phyloP scores from a whole-genome alignment of 1,140 invertebrate species.

The Ceratoteleas bidentatus region DNA sequence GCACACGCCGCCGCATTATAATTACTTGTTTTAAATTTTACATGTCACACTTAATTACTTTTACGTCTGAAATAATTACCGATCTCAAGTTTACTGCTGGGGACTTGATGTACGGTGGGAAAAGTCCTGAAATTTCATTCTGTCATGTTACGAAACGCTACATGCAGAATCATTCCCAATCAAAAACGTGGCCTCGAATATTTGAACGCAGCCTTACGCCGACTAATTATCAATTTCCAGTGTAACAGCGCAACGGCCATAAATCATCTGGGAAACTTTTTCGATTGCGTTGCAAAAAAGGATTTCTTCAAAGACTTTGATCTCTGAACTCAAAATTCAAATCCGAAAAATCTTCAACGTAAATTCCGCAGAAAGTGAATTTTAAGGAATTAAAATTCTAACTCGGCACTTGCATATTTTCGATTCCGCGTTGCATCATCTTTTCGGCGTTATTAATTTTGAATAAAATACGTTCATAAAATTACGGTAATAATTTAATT shows the following conservation, averaged over 20 bases:
- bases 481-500: too few species aligned
- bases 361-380: too few species aligned
- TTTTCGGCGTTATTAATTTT: too few species aligned
- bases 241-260: conserved; percentile 4
- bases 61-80: conserved; percentile 46
- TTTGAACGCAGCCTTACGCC: neutral
- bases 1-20: conserved; percentile 27
- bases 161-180: conserved; percentile 21
- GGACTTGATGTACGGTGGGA: conserved; percentile 25
- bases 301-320: too few species aligned
- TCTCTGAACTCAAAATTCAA: neutral
- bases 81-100: conserved; percentile 33
- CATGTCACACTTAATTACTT: conserved; percentile 44
- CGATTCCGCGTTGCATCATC: too few species aligned
- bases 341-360: neutral
- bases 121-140: conserved; percentile 40
- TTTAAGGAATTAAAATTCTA: too few species aligned
- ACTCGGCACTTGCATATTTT: too few species aligned
- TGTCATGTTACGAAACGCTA: conserved; percentile 15
- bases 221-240: conserved; percentile 31
- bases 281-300: too few species aligned
- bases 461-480: too few species aligned
- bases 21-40: conserved; percentile 43
- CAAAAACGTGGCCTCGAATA: conserved; percentile 23
- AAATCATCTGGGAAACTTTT: conserved; percentile 14